These are phyloP conservation scores for Cyphomyrmex costatus DNA, from an alignment of 1,140 invertebrate genomes.

Conservation along the genomic window DNA sequence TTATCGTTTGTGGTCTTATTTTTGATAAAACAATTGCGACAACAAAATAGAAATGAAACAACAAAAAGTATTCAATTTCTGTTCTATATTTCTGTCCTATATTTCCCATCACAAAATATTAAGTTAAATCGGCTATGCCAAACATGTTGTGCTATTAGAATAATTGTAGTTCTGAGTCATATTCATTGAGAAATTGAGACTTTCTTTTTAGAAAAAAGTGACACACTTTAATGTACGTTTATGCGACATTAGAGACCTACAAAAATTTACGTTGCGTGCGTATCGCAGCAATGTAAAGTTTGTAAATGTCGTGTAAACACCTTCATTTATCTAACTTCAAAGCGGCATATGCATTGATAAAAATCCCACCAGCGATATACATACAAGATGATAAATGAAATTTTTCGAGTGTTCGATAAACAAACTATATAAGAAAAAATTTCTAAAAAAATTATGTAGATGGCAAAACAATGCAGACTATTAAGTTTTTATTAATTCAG, in stretches of 20 bases:
- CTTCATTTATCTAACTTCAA: slow-evolving; percentile 39
- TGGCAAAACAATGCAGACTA: neutral
- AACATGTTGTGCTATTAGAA: neutral
- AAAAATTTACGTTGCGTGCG: neutral
- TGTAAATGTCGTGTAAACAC: neutral
- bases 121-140: neutral
- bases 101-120: neutral
- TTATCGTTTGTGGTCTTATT: neutral
- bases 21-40: neutral
- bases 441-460: neutral
- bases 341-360: slow-evolving; percentile 19
- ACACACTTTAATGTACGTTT: neutral
- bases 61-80: neutral
- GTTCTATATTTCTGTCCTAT: neutral
- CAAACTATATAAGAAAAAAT: neutral
- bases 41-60: neutral
- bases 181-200: neutral
- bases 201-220: neutral
- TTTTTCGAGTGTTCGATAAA: no score
- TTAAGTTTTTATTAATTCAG: neutral
- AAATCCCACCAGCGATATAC: neutral
- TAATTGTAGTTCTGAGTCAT: neutral
- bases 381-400: neutral
- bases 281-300: neutral
- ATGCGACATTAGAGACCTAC: neutral